Percentiles rank a stretch among this genome's conserved stretches.
Conservation (phyloP, 2,888 invertebrate genomes). For the Mesochorus sp. region DNA sequence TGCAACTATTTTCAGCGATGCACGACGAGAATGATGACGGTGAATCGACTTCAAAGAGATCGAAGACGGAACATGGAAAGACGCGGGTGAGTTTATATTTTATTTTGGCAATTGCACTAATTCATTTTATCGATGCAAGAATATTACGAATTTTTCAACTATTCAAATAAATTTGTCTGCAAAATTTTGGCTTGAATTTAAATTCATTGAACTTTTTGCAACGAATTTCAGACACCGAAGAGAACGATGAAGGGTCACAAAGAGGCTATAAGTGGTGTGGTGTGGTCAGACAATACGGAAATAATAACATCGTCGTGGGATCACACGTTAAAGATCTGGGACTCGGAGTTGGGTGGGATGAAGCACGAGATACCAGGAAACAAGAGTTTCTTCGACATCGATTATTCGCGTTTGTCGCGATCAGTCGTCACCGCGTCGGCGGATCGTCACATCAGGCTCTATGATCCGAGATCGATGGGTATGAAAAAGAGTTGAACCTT, state of each 20-base stretch:
- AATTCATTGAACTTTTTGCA: background rate
- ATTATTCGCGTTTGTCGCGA: constrained; percentile 90
- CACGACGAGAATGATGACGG: constrained; percentile 84
- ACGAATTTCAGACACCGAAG: constrained; percentile 87
- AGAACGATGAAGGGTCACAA: constrained; percentile 95
- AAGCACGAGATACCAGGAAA: constrained; percentile 92
- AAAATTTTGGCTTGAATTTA: background rate
- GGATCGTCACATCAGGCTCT: constrained; percentile 94
- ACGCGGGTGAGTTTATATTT: constrained; percentile 83
- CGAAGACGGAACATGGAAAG: constrained; percentile 84
- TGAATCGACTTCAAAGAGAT: constrained; percentile 85
- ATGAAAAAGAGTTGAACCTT: constrained; percentile 52
- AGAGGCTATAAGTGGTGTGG: constrained; percentile 93
- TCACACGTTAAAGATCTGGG: constrained; percentile 97
- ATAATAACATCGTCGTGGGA: constrained; percentile 96
- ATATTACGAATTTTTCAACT: background rate
- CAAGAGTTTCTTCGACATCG: constrained; percentile 94
- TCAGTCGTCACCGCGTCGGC: constrained; percentile 93
- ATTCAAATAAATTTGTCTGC: too few relatives aligned
- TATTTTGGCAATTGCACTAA: background rate
- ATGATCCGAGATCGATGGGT: constrained; percentile 95
- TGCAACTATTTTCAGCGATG: constrained; percentile 64
- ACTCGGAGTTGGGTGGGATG: constrained; percentile 92
- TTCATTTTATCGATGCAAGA: background rate
- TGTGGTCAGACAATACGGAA: constrained; percentile 92